Evolutionary conservation across 2,888 invertebrate species (phyloP), one percentile per base, ranked within the genome.

Genomic region (Eudasyphora cyanicolor): DNA sequence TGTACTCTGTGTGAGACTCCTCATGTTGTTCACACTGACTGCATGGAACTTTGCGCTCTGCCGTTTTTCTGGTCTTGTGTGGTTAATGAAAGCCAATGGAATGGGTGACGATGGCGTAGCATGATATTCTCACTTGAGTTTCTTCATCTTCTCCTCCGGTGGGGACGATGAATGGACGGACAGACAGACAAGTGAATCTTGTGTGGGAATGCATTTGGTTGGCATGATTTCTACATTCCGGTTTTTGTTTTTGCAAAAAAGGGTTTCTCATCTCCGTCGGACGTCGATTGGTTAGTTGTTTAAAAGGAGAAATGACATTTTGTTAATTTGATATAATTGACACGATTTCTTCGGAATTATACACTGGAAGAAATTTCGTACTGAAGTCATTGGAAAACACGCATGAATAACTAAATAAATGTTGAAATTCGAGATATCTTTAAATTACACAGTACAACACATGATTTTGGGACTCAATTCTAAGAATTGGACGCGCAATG

Each of bases 81-180:
- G 89, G 86, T 90, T 91, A 91, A 91, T 91, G 91, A 92, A 91
- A 89, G 89, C 87, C 89, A 91, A 91, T 90, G 90, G 90, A 90
- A 90, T 83, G 91, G 91, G 92, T 91, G 91, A 91, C 90, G 89
- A 88, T 88, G 80, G 75, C 90, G 89, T 87, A 89, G 79, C 79
- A 76, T 81, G 79, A 86, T 84, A 83, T 77, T 79, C 81, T 79
- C 82, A 86, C 81, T 79, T 57, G 35, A 32, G 8, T 27, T 74
- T 0, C 35, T 62, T 6, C 24, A 42, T 42, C 32, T 38, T 71
- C 71, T 24, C 32, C 70, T 76, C 35, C 45, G 27, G 74, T 24
- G 35, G 10, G 42, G 64, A 21, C 6, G n/a, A 8, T 14, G 67
- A 8, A 17, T 17, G 62, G n/a, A n/a, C n/a, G n/a, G n/a, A n/a